Conservation (phyloP, 2,888 invertebrate species). For the Hirtodrosophila histrioides region DNA sequence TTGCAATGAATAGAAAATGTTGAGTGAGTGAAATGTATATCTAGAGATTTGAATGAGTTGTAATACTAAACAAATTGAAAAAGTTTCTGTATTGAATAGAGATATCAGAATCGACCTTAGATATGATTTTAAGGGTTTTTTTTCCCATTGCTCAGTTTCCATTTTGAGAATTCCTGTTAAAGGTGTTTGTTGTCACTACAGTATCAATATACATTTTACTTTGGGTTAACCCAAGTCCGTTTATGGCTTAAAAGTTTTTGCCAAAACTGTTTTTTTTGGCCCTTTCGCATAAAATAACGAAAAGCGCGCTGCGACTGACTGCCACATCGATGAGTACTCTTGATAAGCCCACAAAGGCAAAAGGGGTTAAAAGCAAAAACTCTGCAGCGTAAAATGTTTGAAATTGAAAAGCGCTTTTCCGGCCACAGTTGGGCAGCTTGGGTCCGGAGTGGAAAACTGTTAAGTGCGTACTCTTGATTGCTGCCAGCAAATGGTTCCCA, state of each 20-base stretch:
- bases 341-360: constrained; percentile 63
- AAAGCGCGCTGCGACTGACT: constrained; percentile 34
- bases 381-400: constrained; percentile 52
- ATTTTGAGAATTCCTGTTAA: constrained; percentile 6
- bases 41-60: no score
- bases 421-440: neutral
- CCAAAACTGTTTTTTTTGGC: constrained; percentile 48
- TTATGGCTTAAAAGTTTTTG: constrained; percentile 50
- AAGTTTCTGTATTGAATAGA: constrained; percentile 25
- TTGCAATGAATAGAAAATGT: constrained; percentile 32
- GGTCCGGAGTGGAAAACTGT: constrained; percentile 41
- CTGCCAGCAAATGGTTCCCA: constrained; percentile 52
- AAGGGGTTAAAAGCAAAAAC: constrained; percentile 56
- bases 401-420: constrained; percentile 62
- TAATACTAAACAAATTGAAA: constrained; percentile 35
- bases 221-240: constrained; percentile 46
- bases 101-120: neutral
- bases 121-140: no score
- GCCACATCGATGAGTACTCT: constrained; percentile 45
- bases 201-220: constrained; percentile 14
- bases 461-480: constrained; percentile 70
- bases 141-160: no score
- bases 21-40: constrained; percentile 2
- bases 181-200: constrained; percentile 4
- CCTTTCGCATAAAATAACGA: constrained; percentile 63